phyloP scores from a whole-genome alignment of 64 coral and sea anemone genomes.

The Dendrophyllia cribrosa region DNA sequence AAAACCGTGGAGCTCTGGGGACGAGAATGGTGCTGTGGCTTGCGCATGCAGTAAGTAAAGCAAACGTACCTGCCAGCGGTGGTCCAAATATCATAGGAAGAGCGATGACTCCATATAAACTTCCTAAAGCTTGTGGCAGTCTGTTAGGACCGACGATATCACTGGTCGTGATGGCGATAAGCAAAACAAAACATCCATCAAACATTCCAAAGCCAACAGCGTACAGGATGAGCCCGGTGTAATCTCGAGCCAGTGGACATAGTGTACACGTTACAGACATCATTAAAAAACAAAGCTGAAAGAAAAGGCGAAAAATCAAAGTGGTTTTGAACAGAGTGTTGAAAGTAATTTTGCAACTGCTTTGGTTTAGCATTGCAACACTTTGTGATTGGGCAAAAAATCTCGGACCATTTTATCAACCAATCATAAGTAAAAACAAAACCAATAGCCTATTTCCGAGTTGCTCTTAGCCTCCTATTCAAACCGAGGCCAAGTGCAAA shows the following conservation, averaged over 20 bases:
- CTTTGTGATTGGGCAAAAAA: too few relatives aligned
- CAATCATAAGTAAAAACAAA: too few relatives aligned
- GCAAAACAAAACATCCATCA: conserved; percentile 87
- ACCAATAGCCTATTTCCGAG: too few relatives aligned
- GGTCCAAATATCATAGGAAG: conserved; percentile 82
- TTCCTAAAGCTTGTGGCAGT: conserved; percentile 71
- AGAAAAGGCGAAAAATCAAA: neutral
- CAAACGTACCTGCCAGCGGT: conserved; percentile 78
- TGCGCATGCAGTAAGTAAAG: too few relatives aligned
- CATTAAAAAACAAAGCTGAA: conserved; percentile 83
- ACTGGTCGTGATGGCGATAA: conserved; percentile 78
- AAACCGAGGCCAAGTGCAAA: too few relatives aligned
- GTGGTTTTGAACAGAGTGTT: neutral
- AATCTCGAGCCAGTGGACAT: conserved; percentile 74
- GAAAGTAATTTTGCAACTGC: too few relatives aligned
- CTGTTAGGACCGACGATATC: conserved; percentile 81
- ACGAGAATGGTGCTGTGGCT: too few relatives aligned
- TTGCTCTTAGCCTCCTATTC: too few relatives aligned
- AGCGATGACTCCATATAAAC: conserved; percentile 74
- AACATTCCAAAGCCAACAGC: conserved; percentile 73
- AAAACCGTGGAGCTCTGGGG: too few relatives aligned
- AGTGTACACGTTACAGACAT: conserved; percentile 83
- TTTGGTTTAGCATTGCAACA: too few relatives aligned
- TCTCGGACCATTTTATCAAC: too few relatives aligned
- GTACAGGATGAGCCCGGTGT: conserved; percentile 77